Percentiles rank a stretch among this genome's conserved stretches.
phyloP scores from a whole-genome alignment of 2,797 vertebrate species.

The Darevskia mixta region DNA sequence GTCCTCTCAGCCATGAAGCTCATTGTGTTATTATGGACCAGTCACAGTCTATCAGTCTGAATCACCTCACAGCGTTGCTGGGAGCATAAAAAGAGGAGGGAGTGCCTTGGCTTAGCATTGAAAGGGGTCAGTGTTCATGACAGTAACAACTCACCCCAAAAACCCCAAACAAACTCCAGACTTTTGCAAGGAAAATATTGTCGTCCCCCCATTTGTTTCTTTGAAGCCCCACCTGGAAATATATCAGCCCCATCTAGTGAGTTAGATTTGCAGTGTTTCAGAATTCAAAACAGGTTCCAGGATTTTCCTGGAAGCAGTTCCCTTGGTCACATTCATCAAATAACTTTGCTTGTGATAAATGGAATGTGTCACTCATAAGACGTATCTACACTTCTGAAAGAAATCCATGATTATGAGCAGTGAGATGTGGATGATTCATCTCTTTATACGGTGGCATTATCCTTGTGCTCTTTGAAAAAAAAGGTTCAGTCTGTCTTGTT shows the following conservation, averaged over 20 bases:
- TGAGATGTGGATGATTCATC: background rate
- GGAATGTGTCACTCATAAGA: slow-evolving; percentile 10
- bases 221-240: background rate
- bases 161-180: no score
- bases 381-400: background rate
- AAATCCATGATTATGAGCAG: background rate
- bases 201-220: background rate
- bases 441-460: background rate
- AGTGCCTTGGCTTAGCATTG: no score
- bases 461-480: background rate
- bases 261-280: background rate
- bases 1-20: no score
- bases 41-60: no score
- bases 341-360: background rate
- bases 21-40: no score
- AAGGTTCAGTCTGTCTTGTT: background rate
- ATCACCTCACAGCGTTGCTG: no score
- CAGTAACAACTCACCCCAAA: no score
- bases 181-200: background rate
- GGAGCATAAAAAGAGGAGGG: no score
- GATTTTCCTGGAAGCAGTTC: background rate
- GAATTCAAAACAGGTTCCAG: background rate
- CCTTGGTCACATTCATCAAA: slow-evolving; percentile 21
- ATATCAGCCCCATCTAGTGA: no score
- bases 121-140: no score